Conservation (phyloP, 2,888 invertebrate genomes). For the Rapana venosa region DNA sequence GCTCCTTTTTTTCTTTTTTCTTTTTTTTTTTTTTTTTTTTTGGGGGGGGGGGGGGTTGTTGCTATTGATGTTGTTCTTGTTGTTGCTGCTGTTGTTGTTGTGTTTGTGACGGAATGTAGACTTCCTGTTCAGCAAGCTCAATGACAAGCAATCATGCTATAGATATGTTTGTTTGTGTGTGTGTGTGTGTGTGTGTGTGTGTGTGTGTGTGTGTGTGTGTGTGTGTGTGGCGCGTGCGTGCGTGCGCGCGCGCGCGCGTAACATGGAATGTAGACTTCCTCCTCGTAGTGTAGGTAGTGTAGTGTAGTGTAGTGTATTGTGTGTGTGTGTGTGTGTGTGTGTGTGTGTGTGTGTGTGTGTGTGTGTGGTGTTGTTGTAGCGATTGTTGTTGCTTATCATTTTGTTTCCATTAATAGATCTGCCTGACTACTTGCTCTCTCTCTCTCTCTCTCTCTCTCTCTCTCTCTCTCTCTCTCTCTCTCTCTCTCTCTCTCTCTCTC, state of each 20-base stretch:
- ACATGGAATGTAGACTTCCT: too few relatives aligned
- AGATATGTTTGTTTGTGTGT: not conserved
- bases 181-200: not conserved
- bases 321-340: not conserved
- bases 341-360: not conserved
- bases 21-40: too few relatives aligned
- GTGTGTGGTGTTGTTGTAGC: not conserved
- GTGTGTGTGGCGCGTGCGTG: not conserved
- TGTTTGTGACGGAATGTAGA: too few relatives aligned
- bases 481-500: not conserved
- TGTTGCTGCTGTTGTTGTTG: too few relatives aligned
- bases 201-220: not conserved
- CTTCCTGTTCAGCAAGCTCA: too few relatives aligned
- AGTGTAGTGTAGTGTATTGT: not conserved
- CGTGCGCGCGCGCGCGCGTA: not conserved
- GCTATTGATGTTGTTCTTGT: too few relatives aligned
- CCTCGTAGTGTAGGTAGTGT: not conserved
- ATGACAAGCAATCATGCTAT: too few relatives aligned
- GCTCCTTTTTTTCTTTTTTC: too few relatives aligned
- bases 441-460: not conserved
- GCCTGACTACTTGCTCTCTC: not conserved
- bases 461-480: not conserved
- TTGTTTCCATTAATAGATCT: not conserved
- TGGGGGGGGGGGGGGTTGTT: too few relatives aligned
- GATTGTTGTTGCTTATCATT: not conserved